These are phyloP conservation scores for Neogobius melanostomus DNA, from an alignment of 2,113 vertebrate genomes.

Conservation along the genomic window DNA sequence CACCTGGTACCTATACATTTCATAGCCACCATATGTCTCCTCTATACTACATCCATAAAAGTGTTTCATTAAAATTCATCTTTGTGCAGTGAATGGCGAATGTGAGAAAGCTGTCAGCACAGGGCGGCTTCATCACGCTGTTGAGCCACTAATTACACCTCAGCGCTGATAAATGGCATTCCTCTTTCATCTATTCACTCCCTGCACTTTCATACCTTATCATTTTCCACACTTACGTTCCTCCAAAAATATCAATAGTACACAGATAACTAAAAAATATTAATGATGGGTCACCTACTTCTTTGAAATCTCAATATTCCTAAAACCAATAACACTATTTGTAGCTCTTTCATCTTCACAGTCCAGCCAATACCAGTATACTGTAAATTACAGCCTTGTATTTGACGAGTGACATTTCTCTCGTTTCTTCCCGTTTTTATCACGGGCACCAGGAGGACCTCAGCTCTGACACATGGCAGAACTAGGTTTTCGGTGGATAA, in stretches of 20 bases:
- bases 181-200: neutral
- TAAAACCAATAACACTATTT: constrained; percentile 3
- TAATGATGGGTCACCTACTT: neutral
- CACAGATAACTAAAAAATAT: constrained; percentile 6
- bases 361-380: neutral
- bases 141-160: constrained; percentile 36
- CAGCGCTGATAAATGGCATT: constrained; percentile 28
- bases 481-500: neutral
- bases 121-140: constrained; percentile 15
- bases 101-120: constrained; percentile 26
- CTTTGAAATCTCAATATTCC: neutral
- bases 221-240: neutral
- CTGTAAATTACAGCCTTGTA: constrained; percentile 18
- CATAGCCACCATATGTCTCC: constrained; percentile 8
- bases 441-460: neutral
- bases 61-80: constrained; percentile 41
- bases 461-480: constrained; percentile 18
- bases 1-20: neutral
- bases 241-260: constrained; percentile 3
- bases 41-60: constrained; percentile 8
- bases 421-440: neutral
- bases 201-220: neutral
- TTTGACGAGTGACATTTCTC: constrained; percentile 47
- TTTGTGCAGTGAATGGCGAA: constrained; percentile 14
- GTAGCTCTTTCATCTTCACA: neutral